Percentiles rank a stretch among this genome's conserved stretches.
These are phyloP conservation scores for Leptopilina myrica DNA, from an alignment of 2,888 invertebrate genomes.

Conservation along the genomic window DNA sequence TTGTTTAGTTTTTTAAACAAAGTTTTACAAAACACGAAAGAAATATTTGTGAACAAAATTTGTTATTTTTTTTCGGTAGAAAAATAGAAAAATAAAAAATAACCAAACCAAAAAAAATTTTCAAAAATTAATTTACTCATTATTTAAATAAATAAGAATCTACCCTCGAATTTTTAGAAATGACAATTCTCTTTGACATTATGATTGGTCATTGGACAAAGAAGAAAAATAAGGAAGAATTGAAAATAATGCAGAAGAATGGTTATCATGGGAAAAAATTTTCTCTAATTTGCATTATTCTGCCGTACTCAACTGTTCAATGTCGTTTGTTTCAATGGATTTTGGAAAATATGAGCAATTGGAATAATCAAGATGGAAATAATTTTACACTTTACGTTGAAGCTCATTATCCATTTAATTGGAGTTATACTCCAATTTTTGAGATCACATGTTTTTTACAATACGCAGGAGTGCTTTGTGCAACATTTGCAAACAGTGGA, in stretches of 20 bases:
- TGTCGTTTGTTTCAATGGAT: not conserved
- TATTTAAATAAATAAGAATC: no score
- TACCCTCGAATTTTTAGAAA: not conserved
- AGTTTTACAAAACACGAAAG: no score
- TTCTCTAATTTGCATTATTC: conserved; percentile 40
- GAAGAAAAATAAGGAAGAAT: not conserved
- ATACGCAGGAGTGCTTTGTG: not conserved
- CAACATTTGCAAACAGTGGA: not conserved
- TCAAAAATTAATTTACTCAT: no score
- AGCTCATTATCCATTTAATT: not conserved
- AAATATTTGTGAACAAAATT: no score
- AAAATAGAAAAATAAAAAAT: no score
- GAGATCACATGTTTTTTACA: not conserved
- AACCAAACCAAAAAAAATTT: no score
- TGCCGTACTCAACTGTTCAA: conserved; percentile 1
- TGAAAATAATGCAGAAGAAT: not conserved
- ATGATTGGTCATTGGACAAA: not conserved
- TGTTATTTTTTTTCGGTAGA: no score
- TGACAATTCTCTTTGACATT: not conserved
- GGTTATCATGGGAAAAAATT: not conserved
- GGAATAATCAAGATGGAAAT: not conserved
- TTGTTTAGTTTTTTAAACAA: no score
- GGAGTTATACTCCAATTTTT: not conserved
- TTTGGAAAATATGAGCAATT: not conserved
- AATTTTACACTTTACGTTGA: not conserved